Evolutionary conservation across 2,888 invertebrate species (phyloP), one percentile per base, ranked within the genome.

Genomic region (Endomychus coccineus): DNA sequence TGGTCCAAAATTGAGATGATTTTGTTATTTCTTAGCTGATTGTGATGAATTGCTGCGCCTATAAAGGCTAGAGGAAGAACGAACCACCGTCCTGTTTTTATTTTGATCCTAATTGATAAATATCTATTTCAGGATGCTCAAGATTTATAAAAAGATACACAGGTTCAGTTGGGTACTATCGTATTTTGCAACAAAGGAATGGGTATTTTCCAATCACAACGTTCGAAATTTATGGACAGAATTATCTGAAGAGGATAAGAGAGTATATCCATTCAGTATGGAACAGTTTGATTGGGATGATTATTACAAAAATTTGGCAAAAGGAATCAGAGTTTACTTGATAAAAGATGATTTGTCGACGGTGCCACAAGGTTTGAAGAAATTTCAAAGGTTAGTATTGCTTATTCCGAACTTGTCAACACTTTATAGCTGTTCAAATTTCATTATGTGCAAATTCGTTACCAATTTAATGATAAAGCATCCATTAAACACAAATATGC

Each of bases 331-430:
- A 43, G 71, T 78, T 2, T 87, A 81, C 57, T 66, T 88, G n/a
- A 64, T 88, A 28, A 85, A 87, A 51, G 88, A 89, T 55, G 80
- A 82, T 17, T 59, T 80, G 1, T 77, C 78, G 1, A 80, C 82
- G 0, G 61, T 85, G 31, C 78, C 80, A 1, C 72, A 77, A 50
- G 83, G 78, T 12, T 29, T 21, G 3, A 33, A 33, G 13, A 38
- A 34, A 10, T 38, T 27, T 10, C 21, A 14, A 7, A 27, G 34
- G 38, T 34, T 2, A 11, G 9, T 23, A n/a, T n/a, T n/a, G n/a
- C n/a, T n/a, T n/a, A n/a, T n/a, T n/a, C n/a, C n/a, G n/a, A n/a
- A n/a, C n/a, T n/a, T n/a, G n/a, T n/a, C n/a, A n/a, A n/a, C n/a
- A n/a, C n/a, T n/a, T n/a, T n/a, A n/a, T n/a, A n/a, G n/a, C n/a